Evolutionary conservation across 1,140 invertebrate genomes (phyloP).

Genomic region (Zaprionus inermis): DNA sequence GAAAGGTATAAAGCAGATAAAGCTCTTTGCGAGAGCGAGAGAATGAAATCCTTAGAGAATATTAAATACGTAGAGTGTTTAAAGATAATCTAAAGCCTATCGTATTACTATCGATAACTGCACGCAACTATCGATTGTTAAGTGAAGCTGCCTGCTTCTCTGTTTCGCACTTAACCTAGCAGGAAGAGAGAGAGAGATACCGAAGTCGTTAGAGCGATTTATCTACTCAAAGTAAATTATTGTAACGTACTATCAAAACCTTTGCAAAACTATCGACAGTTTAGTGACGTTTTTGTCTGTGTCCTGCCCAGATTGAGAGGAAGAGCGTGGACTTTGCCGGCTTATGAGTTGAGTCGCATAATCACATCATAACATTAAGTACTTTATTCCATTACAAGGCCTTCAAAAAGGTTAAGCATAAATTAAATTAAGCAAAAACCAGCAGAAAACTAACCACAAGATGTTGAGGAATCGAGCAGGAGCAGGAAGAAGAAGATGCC

Average conservation of each 20-base stretch:
- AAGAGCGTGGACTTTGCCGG: not conserved
- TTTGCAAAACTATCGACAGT: too few relatives aligned
- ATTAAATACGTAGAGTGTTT: not conserved
- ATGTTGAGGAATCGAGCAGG: not conserved
- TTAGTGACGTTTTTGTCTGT: too few relatives aligned
- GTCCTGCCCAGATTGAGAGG: not conserved
- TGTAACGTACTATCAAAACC: too few relatives aligned
- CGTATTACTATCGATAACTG: not conserved
- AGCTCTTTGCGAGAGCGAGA: not conserved
- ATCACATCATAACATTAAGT: conserved; percentile 74
- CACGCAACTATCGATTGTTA: not conserved
- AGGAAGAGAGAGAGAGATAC: too few relatives aligned
- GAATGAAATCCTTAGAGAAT: not conserved
- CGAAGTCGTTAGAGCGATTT: too few relatives aligned
- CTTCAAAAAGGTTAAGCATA: conserved; percentile 67
- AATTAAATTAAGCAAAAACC: conserved; percentile 72
- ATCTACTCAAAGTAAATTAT: too few relatives aligned
- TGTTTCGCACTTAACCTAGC: not conserved
- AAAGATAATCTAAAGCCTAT: not conserved
- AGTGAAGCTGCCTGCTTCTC: not conserved
- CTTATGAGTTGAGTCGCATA: conserved; percentile 41
- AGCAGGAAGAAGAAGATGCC: not conserved
- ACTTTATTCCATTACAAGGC: conserved; percentile 53
- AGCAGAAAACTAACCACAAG: conserved; percentile 33
- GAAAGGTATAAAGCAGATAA: not conserved